Conservation (phyloP, 1,140 invertebrate genomes). For the Drosophila pandora region DNA sequence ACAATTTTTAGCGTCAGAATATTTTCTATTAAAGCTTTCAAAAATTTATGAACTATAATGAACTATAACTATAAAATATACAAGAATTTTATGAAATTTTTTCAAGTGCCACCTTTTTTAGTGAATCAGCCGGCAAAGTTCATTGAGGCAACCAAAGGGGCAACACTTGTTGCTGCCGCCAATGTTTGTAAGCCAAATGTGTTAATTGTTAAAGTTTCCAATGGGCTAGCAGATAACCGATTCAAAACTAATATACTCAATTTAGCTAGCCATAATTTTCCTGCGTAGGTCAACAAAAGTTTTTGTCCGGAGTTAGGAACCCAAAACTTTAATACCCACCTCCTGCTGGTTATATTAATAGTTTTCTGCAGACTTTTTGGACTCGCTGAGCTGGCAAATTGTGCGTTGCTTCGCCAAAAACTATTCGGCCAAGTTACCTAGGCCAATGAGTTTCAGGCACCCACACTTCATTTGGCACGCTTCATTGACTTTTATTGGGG, state of each 20-base stretch:
- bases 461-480: slow-evolving; percentile 44
- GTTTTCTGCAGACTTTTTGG: slow-evolving; percentile 41
- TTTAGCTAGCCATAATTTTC: slow-evolving; percentile 40
- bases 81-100: neutral
- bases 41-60: neutral
- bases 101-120: slow-evolving; percentile 3
- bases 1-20: too few relatives aligned
- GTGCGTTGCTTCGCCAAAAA: slow-evolving; percentile 29
- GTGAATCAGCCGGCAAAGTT: slow-evolving; percentile 39
- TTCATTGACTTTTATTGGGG: slow-evolving; percentile 60
- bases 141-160: slow-evolving; percentile 20
- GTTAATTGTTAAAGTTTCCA: slow-evolving; percentile 62
- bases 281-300: slow-evolving; percentile 32
- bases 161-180: slow-evolving; percentile 47
- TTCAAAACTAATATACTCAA: slow-evolving; percentile 33
- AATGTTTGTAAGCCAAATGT: slow-evolving; percentile 42
- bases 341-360: slow-evolving; percentile 30
- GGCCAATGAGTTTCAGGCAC: slow-evolving; percentile 15
- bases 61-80: neutral
- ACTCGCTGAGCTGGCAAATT: slow-evolving; percentile 42
- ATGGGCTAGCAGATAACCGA: slow-evolving; percentile 36
- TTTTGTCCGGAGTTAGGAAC: slow-evolving; percentile 1
- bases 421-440: slow-evolving; percentile 12
- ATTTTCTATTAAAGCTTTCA: neutral
- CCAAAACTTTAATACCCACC: slow-evolving; percentile 22